These are phyloP conservation scores for Xanthorhoe spadicearia DNA, from an alignment of 2,888 invertebrate genomes.

Conservation along the genomic window DNA sequence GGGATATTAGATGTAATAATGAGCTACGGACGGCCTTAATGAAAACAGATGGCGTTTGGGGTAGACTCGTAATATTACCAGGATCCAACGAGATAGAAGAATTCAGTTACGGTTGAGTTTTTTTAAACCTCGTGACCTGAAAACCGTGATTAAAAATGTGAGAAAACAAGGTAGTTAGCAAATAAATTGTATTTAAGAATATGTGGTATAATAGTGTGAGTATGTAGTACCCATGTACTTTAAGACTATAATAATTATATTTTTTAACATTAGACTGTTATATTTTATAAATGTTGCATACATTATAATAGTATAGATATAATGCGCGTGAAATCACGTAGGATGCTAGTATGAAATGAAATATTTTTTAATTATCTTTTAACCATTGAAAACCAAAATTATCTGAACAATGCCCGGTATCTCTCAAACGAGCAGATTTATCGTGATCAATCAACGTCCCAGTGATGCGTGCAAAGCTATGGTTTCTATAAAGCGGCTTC, in stretches of 20 bases:
- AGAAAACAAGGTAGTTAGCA: too few species aligned
- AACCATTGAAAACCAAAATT: background rate
- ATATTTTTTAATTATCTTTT: background rate
- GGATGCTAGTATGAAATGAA: background rate
- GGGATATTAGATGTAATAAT: slow-evolving; percentile 59
- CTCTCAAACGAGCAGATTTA: slow-evolving; percentile 21
- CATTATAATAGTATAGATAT: too few species aligned
- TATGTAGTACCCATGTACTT: too few species aligned
- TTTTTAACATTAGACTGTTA: too few species aligned
- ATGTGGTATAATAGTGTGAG: too few species aligned
- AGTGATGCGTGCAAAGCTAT: slow-evolving; percentile 4
- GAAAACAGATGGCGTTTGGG: slow-evolving; percentile 58
- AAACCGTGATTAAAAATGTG: too few species aligned
- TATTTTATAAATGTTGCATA: too few species aligned
- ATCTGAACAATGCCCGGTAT: slow-evolving; percentile 11
- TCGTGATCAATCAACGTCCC: slow-evolving; percentile 27
- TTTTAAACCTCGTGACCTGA: too few species aligned
- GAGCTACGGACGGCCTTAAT: slow-evolving; percentile 56
- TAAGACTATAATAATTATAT: too few species aligned
- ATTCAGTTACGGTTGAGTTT: background rate
- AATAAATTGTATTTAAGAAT: too few species aligned
- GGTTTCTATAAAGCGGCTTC: background rate
- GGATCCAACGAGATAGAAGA: slow-evolving; percentile 5
- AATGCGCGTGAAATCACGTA: too few species aligned
- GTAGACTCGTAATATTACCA: slow-evolving; percentile 29